Evolutionary conservation across 53 echinoderm and acorn worm genomes (phyloP), one percentile per base, ranked within the genome.

Genomic region (Echinometra lucunter): DNA sequence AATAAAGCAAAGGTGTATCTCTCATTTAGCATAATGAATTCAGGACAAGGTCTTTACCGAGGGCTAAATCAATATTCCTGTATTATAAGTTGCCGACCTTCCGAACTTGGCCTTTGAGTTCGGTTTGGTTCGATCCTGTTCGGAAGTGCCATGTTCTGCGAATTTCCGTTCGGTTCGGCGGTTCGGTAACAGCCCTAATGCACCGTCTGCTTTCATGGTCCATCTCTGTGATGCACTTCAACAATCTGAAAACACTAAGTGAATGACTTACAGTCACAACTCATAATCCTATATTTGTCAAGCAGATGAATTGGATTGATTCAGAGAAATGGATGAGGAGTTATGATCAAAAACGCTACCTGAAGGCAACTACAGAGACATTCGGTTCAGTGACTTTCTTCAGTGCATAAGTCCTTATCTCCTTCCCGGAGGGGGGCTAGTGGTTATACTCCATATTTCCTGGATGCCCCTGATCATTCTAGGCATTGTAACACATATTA

Each of bases 391-490:
- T 42, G 80, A 38, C 38, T 80, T 15, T 80, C 80, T 44, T 4
- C 40, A 80, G 42, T 40, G 80, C 38, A 10, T 38, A 42, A 3
- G 80, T 28, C 2, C 80, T 17, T 80, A 80, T 80, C 80, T 80
- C 38, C 80, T 80, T 37, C 80, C 44, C 0, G 42, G 40, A 38
- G 42, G 42, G 37, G 42, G 12, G 74, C 74, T 74, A 12, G 74
- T 74, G 74, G 74, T 74, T 74, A 7, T 74, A 74, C 74, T 74
- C 74, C 35, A 74, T 18, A 63, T 63, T 63, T 63, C 63, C 63
- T 63, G 63, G 32, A 67, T 67, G 67, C 32, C 7, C 1, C 32
- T 30, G 67, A 30, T 30, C 32, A 10, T 67, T 11, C 30, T 10
- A 67, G 19, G 18, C 19, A 58, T 58, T 19, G 67, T n/a, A 66